These are phyloP conservation scores for Nemapogon koenigi DNA, from an alignment of 2,888 invertebrate species.

Conservation along the genomic window DNA sequence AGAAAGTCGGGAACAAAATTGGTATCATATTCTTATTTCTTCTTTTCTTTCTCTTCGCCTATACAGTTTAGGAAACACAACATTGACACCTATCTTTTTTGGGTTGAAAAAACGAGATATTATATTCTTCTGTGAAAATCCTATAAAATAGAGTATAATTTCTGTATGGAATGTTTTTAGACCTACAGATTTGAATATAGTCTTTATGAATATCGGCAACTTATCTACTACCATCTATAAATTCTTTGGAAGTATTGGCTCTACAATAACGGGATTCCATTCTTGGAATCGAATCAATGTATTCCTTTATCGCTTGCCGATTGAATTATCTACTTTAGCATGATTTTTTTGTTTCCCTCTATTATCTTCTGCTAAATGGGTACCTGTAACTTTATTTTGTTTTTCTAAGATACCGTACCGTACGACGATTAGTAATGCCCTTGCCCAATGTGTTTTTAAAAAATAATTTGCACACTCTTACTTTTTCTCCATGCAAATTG, in stretches of 20 bases:
- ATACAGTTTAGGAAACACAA: neutral
- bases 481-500: neutral
- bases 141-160: neutral
- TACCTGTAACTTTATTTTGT: neutral
- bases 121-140: neutral
- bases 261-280: slow-evolving; percentile 16
- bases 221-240: slow-evolving; percentile 14
- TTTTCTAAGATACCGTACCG: slow-evolving; percentile 12
- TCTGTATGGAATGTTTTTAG: neutral
- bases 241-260: slow-evolving; percentile 14
- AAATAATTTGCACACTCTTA: neutral
- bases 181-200: slow-evolving; percentile 7
- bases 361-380: slow-evolving; percentile 3
- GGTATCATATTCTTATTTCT: neutral
- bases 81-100: slow-evolving; percentile 7
- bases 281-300: slow-evolving; percentile 14
- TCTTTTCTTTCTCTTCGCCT: neutral
- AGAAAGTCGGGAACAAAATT: too few species aligned
- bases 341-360: slow-evolving; percentile 1
- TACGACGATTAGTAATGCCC: slow-evolving; percentile 5
- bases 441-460: slow-evolving; percentile 1
- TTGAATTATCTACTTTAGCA: neutral
- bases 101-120: neutral
- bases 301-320: slow-evolving; percentile 8
- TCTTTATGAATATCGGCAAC: slow-evolving; percentile 15